These are phyloP conservation scores for Paralvinella palmiformis DNA, from an alignment of 1,140 invertebrate genomes.

Conservation along the genomic window DNA sequence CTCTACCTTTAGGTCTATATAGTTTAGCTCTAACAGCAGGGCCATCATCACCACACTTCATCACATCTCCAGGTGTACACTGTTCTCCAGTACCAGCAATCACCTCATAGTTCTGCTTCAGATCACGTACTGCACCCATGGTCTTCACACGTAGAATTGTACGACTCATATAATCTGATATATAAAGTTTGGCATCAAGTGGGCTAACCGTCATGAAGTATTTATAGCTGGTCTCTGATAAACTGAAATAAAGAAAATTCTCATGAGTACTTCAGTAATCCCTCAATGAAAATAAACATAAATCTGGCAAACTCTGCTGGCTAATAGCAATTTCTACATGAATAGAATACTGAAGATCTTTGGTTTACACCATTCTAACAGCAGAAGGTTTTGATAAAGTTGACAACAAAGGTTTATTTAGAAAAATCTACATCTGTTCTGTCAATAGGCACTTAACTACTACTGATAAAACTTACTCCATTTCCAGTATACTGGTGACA, in stretches of 20 bases:
- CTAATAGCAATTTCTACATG: too few relatives aligned
- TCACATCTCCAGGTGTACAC: constrained; percentile 87
- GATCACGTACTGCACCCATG: constrained; percentile 63
- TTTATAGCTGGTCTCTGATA: constrained; percentile 85
- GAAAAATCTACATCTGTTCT: too few relatives aligned
- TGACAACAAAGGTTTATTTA: too few relatives aligned
- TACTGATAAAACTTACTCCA: constrained; percentile 67
- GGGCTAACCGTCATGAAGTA: constrained; percentile 93
- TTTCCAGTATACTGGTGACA: constrained; percentile 74
- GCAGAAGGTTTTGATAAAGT: too few relatives aligned
- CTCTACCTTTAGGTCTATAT: constrained; percentile 87
- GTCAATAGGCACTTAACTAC: too few relatives aligned
- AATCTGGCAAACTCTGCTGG: too few relatives aligned
- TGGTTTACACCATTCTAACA: too few relatives aligned
- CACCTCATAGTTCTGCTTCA: constrained; percentile 86
- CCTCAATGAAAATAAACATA: too few relatives aligned
- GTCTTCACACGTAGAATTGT: constrained; percentile 85
- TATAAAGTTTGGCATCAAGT: constrained; percentile 85
- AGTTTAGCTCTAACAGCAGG: constrained; percentile 85
- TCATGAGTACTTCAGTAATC: too few relatives aligned
- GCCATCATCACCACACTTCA: constrained; percentile 92
- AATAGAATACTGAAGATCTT: too few relatives aligned
- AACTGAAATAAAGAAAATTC: constrained; percentile 57
- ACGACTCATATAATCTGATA: constrained; percentile 90
- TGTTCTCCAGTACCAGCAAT: constrained; percentile 91